These are phyloP conservation scores for Phylloscopus trochilus DNA, from an alignment of 2,113 vertebrate species.

Conservation along the genomic window DNA sequence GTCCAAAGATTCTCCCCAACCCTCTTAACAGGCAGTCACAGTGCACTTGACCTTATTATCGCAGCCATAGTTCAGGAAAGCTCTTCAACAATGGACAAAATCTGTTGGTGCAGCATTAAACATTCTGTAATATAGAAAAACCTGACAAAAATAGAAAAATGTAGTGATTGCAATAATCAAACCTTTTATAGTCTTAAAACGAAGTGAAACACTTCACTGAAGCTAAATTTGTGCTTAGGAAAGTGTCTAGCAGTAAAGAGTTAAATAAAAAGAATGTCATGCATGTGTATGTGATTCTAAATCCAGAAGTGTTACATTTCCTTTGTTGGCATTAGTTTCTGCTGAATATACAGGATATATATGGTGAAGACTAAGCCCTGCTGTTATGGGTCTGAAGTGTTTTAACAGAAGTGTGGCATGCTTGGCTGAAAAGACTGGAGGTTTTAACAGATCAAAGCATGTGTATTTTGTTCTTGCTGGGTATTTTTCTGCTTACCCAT, in stretches of 20 bases:
- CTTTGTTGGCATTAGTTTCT: conserved; percentile 63
- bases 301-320: conserved; percentile 63
- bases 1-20: neutral
- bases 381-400: conserved; percentile 33
- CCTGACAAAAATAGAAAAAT: neutral
- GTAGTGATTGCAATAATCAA: neutral
- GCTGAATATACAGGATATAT: conserved; percentile 60
- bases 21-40: neutral
- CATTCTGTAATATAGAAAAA: neutral
- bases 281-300: conserved; percentile 52
- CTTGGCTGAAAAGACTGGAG: neutral
- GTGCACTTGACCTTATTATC: neutral
- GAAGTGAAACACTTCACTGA: neutral
- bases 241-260: conserved; percentile 30
- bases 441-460: neutral
- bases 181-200: neutral
- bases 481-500: neutral
- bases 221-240: neutral
- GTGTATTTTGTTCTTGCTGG: neutral
- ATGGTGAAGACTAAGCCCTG: conserved; percentile 44
- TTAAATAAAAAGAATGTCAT: conserved; percentile 65
- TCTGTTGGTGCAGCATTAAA: neutral
- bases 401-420: conserved; percentile 68
- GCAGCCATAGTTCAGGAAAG: neutral
- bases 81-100: neutral